Base-by-base conservation (phyloP, 2,113 vertebrate species). In the Cacatua alba region DNA sequence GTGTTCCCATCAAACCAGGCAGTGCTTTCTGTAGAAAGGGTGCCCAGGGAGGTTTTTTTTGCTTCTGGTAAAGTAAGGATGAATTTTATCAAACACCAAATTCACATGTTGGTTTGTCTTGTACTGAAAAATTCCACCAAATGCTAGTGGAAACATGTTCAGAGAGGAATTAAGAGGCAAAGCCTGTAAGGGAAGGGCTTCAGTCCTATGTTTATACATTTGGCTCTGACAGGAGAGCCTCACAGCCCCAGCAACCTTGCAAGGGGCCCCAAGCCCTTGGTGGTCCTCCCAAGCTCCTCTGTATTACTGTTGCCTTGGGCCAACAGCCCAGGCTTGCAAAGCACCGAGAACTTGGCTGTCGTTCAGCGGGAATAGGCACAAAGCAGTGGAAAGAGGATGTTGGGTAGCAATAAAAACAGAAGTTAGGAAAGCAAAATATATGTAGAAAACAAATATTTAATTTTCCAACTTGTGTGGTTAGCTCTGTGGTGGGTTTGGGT, bases 391-490 rank as follows among this genome's bases (percentile, higher is more conserved):
- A 94, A 64, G 64, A 70, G 15, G 60, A 44, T 2, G 3, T 19
- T 3, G 13, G 15, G 33, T 31, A 75, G 39, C 70, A 91, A 17
- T 91, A 43, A 68, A 89, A 86, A 43, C 24, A 51, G 75, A 93
- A 57, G 44, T 3, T 87, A 67, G 35, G 49, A 87, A 88, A 90
- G 41, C 25, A 85, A 87, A 90, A 72, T 72, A 37, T 9, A 29
- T 6, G 12, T 69, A 46, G 69, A 92, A 72, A 25, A 46, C 13
- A 67, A 92, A 59, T 76, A 48, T 92, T 93, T 78, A 31, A 39
- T 92, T 92, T 95, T 94, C 43, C 55, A 81, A 0, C 72, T 76
- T 89, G 52, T 41, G n/a, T 53, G 49, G n/a, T 82, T 96, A 93
- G 35, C 71, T 82, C 11, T 85, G 39, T 44, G 63, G 82, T 86